A percentile compares a stretch with the other conserved stretches of the same genome.
Evolutionary conservation across 2,888 invertebrate genomes (phyloP).

Genomic region (Melinopterus prodromus): DNA sequence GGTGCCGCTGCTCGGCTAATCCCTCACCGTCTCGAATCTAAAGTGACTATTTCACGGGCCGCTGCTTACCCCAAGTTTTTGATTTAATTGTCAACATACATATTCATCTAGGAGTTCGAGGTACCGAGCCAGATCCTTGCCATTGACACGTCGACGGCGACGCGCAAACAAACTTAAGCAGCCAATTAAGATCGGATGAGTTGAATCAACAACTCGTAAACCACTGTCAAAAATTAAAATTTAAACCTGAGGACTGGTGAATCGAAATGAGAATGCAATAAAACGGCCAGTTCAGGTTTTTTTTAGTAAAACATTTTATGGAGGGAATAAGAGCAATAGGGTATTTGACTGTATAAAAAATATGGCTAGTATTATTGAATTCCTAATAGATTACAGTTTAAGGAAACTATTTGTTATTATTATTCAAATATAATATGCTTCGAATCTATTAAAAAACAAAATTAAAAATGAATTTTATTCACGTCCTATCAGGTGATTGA

Average conservation of each 20-base stretch:
- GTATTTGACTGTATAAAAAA: too few species aligned
- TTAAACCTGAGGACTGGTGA: neutral
- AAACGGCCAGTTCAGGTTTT: too few species aligned
- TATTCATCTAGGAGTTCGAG: slow-evolving; percentile 10
- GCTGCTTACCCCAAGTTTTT: slow-evolving; percentile 25
- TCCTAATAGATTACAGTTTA: too few species aligned
- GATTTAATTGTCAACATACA: slow-evolving; percentile 25
- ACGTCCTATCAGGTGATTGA: too few species aligned
- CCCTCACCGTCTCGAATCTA: slow-evolving; percentile 10
- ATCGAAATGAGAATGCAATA: too few species aligned
- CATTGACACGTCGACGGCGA: neutral
- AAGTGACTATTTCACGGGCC: slow-evolving; percentile 26
- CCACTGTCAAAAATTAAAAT: neutral
- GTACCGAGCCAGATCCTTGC: neutral
- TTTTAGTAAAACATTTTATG: too few species aligned
- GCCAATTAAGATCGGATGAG: slow-evolving; percentile 10
- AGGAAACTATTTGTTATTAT: too few species aligned
- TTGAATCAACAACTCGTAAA: neutral
- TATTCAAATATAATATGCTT: too few species aligned
- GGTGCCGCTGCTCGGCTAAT: slow-evolving; percentile 19
- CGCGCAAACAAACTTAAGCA: neutral
- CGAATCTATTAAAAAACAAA: too few species aligned
- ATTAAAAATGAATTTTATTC: too few species aligned
- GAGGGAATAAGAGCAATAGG: too few species aligned
- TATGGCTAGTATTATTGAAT: too few species aligned